Evolutionary conservation across 2,797 vertebrate genomes (phyloP), one percentile per base, ranked within the genome.

Genomic region (Pangasius larnaudii): DNA sequence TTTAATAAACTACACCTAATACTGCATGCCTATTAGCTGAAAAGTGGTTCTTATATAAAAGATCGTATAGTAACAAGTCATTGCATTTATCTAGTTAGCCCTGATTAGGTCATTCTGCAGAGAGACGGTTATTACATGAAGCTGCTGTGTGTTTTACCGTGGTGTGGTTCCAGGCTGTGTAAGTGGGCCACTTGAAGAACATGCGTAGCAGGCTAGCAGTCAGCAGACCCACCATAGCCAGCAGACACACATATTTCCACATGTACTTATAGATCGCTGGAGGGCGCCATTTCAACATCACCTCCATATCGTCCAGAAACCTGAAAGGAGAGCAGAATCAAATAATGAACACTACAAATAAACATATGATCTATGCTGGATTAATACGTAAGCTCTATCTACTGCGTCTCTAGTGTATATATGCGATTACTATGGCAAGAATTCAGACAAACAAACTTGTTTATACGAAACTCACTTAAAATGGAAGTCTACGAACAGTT

Each of bases 141-240:
- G 14, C 80, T 67, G 81, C 81, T 65, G n/a, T 85, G 75, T 49
- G 3, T 91, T 94, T 95, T 94, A 98, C 97, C 90, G 89, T 94
- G 80, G n/a, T 90, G 59, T 95, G 94, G 91, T 97, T 94, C 97
- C 97, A 98, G 85, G 97, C 94, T 0, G 95, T 93, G 87, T 97
- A 98, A 0, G 94, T 96, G 33, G 96, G 93, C 22, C 93, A 27
- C 85, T 94, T 95, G 85, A 96, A 90, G 89, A 92, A 88, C 93
- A 97, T 94, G 4, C 91, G 91, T 51, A 97, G 65, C 72, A 97
- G 81, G 91, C 95, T 94, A 10, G 94, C 94, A 79, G 93, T 86
- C 67, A 97, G 91, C 27, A 97, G 93, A 33, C 95, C 91, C 22
- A 95, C 36, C 97, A 98, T 97, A 0, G 95, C 91, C 36, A 96